Percentiles rank a stretch among this genome's conserved stretches.
Conservation (phyloP, 2,797 vertebrate species). For the Knipowitschia caucasica region DNA sequence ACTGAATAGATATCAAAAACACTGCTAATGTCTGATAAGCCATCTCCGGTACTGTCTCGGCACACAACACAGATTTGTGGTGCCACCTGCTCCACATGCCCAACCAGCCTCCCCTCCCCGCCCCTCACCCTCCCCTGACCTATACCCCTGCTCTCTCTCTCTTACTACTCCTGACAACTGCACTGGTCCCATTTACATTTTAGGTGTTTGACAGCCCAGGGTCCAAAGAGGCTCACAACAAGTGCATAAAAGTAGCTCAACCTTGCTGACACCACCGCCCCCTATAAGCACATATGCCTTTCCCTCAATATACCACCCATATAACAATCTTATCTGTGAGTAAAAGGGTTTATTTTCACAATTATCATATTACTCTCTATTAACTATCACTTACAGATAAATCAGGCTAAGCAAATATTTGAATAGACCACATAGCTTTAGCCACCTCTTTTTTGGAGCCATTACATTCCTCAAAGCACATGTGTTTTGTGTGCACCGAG, state of each 20-base stretch:
- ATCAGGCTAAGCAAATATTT: too few relatives aligned
- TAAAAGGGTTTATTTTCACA: too few relatives aligned
- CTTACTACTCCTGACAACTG: constrained; percentile 50
- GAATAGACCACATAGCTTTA: too few relatives aligned
- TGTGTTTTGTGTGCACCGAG: too few relatives aligned
- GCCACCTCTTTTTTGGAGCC: too few relatives aligned
- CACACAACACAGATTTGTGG: constrained; percentile 36
- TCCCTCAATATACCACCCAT: constrained; percentile 10
- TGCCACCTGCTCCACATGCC: constrained; percentile 56
- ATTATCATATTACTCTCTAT: too few relatives aligned
- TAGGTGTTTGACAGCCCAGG: constrained; percentile 57
- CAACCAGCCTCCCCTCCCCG: constrained; percentile 35
- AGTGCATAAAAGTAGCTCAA: constrained; percentile 73
- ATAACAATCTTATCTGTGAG: too few relatives aligned
- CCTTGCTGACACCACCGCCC: constrained; percentile 33
- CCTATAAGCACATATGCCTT: constrained; percentile 13
- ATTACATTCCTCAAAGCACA: too few relatives aligned
- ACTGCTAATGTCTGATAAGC: constrained; percentile 29
- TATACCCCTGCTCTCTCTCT: constrained; percentile 14
- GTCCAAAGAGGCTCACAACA: constrained; percentile 58
- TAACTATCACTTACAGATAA: too few relatives aligned
- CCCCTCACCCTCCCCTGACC: constrained; percentile 45
- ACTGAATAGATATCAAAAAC: constrained; percentile 10
- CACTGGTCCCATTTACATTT: constrained; percentile 63
- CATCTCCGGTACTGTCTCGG: constrained; percentile 28